Evolutionary conservation across 1,140 invertebrate species (phyloP).

Genomic region (Zelostemma sp.): DNA sequence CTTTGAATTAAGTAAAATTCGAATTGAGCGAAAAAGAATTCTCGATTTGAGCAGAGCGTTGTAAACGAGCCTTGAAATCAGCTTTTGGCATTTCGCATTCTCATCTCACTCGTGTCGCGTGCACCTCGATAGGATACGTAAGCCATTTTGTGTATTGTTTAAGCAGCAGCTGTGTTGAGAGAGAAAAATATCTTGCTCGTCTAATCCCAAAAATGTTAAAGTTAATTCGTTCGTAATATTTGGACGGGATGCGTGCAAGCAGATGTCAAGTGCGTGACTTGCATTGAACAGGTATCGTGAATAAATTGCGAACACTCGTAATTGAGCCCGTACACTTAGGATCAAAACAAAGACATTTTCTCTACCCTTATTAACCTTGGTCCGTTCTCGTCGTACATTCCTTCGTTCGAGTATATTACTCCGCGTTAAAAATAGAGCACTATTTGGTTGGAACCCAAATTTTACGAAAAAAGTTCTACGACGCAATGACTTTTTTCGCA

Average conservation of each 20-base stretch:
- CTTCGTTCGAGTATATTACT: conserved; percentile 53
- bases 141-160: conserved; percentile 67
- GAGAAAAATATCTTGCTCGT: conserved; percentile 58
- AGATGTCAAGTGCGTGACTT: conserved; percentile 20
- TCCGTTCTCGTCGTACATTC: conserved; percentile 55
- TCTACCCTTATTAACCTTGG: conserved; percentile 66
- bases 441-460: too few species aligned
- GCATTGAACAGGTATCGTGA: conserved; percentile 32
- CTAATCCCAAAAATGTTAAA: conserved; percentile 59
- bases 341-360: conserved; percentile 60
- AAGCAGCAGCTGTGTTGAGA: conserved; percentile 65
- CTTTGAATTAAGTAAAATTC: too few species aligned
- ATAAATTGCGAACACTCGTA: conserved; percentile 14
- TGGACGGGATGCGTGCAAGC: conserved; percentile 23
- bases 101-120: too few species aligned
- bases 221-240: conserved; percentile 29
- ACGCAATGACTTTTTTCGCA: too few species aligned
- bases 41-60: too few species aligned
- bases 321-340: too few species aligned
- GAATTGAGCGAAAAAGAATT: too few species aligned
- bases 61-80: too few species aligned
- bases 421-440: conserved; percentile 62
- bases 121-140: too few species aligned
- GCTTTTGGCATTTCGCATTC: too few species aligned
- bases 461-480: too few species aligned